These are phyloP conservation scores for Telmatochromis brichardi DNA, from an alignment of 2,113 vertebrate genomes.

Conservation along the genomic window DNA sequence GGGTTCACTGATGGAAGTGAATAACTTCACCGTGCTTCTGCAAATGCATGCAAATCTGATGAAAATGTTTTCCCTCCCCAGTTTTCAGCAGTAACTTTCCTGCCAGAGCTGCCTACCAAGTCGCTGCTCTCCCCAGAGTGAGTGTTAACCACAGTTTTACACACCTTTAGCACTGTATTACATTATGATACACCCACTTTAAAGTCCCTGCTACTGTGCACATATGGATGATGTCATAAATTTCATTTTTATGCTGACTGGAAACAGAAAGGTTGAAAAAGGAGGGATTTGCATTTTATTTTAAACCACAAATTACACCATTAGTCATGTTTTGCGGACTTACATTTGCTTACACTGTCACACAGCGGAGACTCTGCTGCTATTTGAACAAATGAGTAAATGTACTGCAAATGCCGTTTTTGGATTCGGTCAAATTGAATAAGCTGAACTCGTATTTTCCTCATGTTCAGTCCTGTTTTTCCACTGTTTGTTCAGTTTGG, in stretches of 20 bases:
- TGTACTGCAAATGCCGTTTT: accelerated
- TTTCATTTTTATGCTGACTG: accelerated
- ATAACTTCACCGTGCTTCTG: neutral
- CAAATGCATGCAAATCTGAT: neutral
- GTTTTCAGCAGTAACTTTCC: slow-evolving; percentile 75
- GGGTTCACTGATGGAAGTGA: neutral
- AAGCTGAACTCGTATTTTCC: no score
- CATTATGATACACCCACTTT: neutral
- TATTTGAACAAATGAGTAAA: neutral
- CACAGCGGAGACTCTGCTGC: accelerated
- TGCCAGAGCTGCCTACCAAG: slow-evolving; percentile 77
- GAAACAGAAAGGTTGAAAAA: neutral
- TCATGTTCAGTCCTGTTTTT: no score
- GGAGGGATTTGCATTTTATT: neutral
- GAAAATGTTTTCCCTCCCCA: slow-evolving; percentile 4
- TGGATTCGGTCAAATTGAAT: no score
- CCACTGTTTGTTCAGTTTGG: no score
- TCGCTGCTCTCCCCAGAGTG: slow-evolving; percentile 74
- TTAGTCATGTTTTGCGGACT: accelerated
- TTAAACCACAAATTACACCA: accelerated
- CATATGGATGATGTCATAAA: neutral
- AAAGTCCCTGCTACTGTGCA: neutral
- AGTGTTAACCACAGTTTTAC: slow-evolving; percentile 1
- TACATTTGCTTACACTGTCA: neutral
- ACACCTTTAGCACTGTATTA: neutral